Evolutionary conservation across 2,113 vertebrate species (phyloP), one percentile per base, ranked within the genome.

Genomic region (Andinoacara biseriatus): DNA sequence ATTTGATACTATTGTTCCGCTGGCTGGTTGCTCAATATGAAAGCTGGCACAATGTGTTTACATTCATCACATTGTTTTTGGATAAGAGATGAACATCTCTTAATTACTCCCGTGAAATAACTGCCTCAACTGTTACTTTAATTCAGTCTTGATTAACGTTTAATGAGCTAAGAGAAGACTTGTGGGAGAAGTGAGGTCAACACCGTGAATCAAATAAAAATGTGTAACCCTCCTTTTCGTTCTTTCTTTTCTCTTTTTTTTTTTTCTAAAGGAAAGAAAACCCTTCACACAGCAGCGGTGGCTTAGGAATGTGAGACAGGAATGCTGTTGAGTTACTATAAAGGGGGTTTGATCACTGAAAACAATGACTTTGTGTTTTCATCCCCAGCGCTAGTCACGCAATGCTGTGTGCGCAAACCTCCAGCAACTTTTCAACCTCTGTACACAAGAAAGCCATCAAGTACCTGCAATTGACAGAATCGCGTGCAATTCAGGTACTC

Each of bases 221-320:
- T 58, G 43, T 86, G 14, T 52, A 82, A 83, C 83, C 58, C 65
- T 88, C 9, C 54, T 77, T 90, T 87, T 77, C 75, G 80, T 69
- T 81, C 69, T 63, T 81, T 61, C 13, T 74, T 58, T 54, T 69
- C 15, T 83, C 49, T 49, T 49, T 15, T 77, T 87, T 82, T 61
- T 61, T 77, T 58, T 56, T 87, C 13, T 65, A 89, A 91, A 72
- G 74, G 75, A 65, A 83, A 90, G 89, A 77, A 85, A 86, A 79
- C 0, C 56, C 86, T 92, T 86, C 83, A 76, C 91, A 91, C 77
- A 90, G 90, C 94, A 93, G 93, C 82, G 52, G 91, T 62, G 94
- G 93, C 92, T 96, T 87, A 94, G 96, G 96, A 97, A 97, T 96
- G 96, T 0, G 85, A 95, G 94, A 87, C 94, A 95, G 96, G 96